phyloP scores from a whole-genome alignment of 2,797 vertebrate species.

The Atherinosoma microstoma region DNA sequence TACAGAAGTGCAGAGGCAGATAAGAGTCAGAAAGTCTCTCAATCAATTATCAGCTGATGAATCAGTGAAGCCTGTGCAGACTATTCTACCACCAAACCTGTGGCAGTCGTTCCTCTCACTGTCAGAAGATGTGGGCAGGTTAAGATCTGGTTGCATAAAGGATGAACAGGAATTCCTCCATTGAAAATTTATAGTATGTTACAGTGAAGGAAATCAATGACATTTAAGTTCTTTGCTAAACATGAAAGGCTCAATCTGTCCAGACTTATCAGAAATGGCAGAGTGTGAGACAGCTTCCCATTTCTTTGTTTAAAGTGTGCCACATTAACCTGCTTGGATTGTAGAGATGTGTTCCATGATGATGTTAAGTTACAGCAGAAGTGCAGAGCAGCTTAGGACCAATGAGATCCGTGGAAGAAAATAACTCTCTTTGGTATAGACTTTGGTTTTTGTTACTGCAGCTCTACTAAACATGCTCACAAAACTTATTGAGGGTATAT shows the following conservation, averaged over 20 bases:
- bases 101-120: constrained; percentile 41
- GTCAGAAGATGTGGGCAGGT: constrained; percentile 6
- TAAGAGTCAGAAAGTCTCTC: neutral
- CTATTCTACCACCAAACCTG: constrained; percentile 5
- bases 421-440: neutral
- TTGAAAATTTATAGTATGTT: neutral
- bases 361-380: neutral
- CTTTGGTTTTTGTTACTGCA: neutral
- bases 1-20: constrained; percentile 11
- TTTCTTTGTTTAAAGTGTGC: neutral
- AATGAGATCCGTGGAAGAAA: neutral
- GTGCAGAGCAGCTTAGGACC: neutral
- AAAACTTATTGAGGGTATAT: neutral
- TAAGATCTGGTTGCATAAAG: constrained; percentile 25
- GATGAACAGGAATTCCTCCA: neutral
- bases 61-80: too few species aligned
- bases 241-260: neutral
- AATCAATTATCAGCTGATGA: constrained; percentile 26
- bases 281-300: neutral
- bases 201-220: neutral
- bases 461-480: too few species aligned
- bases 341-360: neutral
- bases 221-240: neutral
- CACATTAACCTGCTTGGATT: neutral
- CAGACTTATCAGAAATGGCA: neutral